A percentile compares a stretch with the other conserved stretches of the same genome.
These are phyloP conservation scores for Smithornis capensis DNA, from an alignment of 2,113 vertebrate genomes.

Conservation along the genomic window DNA sequence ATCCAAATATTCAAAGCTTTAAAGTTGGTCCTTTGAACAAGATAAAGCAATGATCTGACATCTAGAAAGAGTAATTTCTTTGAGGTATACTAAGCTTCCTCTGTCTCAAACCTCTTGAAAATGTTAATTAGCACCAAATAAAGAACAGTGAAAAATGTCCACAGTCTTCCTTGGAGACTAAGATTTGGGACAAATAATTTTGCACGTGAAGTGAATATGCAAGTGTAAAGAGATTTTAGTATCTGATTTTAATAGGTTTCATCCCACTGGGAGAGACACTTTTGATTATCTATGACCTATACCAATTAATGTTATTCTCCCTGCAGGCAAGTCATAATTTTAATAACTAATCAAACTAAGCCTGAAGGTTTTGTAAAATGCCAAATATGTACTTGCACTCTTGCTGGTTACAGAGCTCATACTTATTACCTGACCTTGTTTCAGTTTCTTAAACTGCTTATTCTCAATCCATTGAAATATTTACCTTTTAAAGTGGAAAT, in stretches of 20 bases:
- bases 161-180: slow-evolving; percentile 67
- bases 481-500: background rate
- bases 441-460: slow-evolving; percentile 18
- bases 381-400: slow-evolving; percentile 63
- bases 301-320: slow-evolving; percentile 87
- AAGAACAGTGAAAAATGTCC: slow-evolving; percentile 70
- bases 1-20: slow-evolving; percentile 47
- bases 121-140: slow-evolving; percentile 76
- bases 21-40: slow-evolving; percentile 50
- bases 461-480: slow-evolving; percentile 15
- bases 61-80: slow-evolving; percentile 56
- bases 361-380: slow-evolving; percentile 77
- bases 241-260: slow-evolving; percentile 86
- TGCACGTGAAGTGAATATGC: slow-evolving; percentile 63
- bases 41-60: slow-evolving; percentile 47
- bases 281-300: slow-evolving; percentile 90
- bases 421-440: slow-evolving; percentile 62
- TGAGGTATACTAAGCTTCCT: background rate
- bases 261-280: slow-evolving; percentile 79
- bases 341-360: slow-evolving; percentile 88
- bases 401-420: slow-evolving; percentile 50
- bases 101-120: slow-evolving; percentile 65
- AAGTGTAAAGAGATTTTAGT: slow-evolving; percentile 85
- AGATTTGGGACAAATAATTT: slow-evolving; percentile 68
- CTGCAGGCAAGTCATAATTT: slow-evolving; percentile 83